phyloP scores from a whole-genome alignment of 2,888 invertebrate species.

The Dasypogon diadema region DNA sequence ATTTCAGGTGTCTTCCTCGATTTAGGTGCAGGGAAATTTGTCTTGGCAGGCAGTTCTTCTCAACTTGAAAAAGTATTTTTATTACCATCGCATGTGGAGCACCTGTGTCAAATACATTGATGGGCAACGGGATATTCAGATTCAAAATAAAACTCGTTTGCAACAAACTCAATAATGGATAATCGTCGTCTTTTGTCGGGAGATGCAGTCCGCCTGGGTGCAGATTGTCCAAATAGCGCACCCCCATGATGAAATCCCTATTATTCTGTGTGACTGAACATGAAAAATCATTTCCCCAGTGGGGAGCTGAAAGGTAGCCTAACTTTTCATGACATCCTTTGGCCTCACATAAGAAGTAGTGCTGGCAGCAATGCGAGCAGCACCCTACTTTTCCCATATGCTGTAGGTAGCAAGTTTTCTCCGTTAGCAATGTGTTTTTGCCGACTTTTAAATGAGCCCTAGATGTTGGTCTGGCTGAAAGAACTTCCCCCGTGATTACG shows the following conservation, averaged over 20 bases:
- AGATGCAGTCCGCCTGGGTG: not conserved
- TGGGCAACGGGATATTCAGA: not conserved
- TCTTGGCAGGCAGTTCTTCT: not conserved
- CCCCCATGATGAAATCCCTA: constrained; percentile 23
- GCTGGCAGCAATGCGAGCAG: constrained; percentile 43
- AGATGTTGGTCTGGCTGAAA: constrained; percentile 22
- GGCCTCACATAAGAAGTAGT: constrained; percentile 48
- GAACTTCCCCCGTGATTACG: constrained; percentile 43
- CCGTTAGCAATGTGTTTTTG: constrained; percentile 21
- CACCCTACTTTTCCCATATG: constrained; percentile 27
- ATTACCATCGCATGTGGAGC: constrained; percentile 12
- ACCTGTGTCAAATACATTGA: constrained; percentile 21
- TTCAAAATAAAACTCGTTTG: no score
- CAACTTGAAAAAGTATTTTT: constrained; percentile 3
- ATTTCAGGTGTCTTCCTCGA: constrained; percentile 30
- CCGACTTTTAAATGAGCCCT: constrained; percentile 40
- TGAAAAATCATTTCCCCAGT: constrained; percentile 55
- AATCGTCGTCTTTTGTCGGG: no score
- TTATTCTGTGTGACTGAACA: constrained; percentile 51
- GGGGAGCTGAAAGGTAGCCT: constrained; percentile 54
- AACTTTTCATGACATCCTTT: constrained; percentile 54
- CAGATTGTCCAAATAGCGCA: not conserved
- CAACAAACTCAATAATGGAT: no score
- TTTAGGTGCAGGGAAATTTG: not conserved
- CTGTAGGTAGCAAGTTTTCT: constrained; percentile 7